Evolutionary conservation across 2,888 invertebrate genomes (phyloP).

Genomic region (Elaeidobius kamerunicus): DNA sequence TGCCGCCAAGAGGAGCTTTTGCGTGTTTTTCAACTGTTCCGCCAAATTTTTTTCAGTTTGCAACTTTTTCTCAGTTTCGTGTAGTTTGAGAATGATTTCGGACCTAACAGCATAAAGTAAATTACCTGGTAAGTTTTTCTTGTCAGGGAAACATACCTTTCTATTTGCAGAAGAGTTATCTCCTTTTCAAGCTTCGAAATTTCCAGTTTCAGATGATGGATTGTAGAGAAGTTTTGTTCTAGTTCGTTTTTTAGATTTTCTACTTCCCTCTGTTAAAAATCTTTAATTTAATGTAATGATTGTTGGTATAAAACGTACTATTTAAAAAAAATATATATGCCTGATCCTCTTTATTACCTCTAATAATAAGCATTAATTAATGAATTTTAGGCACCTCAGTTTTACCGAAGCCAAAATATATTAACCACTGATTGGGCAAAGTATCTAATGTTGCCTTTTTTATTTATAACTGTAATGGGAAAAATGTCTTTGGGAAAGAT

Average conservation of each 20-base stretch:
- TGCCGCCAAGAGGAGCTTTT: conserved; percentile 35
- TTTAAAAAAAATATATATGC: too few relatives aligned
- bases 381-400: too few relatives aligned
- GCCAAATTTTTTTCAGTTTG: conserved; percentile 40
- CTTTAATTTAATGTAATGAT: too few relatives aligned
- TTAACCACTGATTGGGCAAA: too few relatives aligned
- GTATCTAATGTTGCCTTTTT: too few relatives aligned
- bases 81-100: conserved; percentile 40
- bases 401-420: too few relatives aligned
- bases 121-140: neutral
- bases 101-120: conserved; percentile 35
- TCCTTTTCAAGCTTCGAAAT: conserved; percentile 38
- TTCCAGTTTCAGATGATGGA: conserved; percentile 37
- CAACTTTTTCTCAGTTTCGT: conserved; percentile 40
- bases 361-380: too few relatives aligned
- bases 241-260: conserved; percentile 30
- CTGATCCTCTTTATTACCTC: too few relatives aligned
- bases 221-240: conserved; percentile 33
- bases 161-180: conserved; percentile 39
- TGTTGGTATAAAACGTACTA: too few relatives aligned
- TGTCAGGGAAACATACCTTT: conserved; percentile 35
- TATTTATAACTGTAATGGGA: too few relatives aligned
- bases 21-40: conserved; percentile 36
- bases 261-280: conserved; percentile 26
- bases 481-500: too few relatives aligned